phyloP scores from a whole-genome alignment of 2,888 invertebrate genomes.

The Spicauda simplicius region DNA sequence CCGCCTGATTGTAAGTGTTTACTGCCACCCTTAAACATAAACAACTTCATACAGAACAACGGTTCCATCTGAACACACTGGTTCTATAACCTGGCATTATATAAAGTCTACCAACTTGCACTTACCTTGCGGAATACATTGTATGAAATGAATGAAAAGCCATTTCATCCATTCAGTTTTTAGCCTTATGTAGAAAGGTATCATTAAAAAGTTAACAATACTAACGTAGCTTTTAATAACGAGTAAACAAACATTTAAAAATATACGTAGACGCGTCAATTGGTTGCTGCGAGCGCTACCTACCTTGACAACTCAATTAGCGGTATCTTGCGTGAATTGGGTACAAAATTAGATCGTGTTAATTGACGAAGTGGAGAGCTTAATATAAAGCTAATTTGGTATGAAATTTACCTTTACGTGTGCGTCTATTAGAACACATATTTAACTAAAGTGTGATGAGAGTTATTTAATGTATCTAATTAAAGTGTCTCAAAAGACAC shows the following conservation, averaged over 20 bases:
- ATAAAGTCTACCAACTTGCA: no score
- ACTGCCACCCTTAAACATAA: no score
- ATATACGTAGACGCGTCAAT: constrained; percentile 8
- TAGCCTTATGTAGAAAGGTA: not conserved
- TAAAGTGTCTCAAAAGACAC: no score
- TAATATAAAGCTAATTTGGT: constrained; percentile 71
- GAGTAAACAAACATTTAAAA: not conserved
- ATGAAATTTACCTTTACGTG: constrained; percentile 36
- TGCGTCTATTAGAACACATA: constrained; percentile 22
- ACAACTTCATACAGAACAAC: no score
- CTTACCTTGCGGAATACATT: no score
- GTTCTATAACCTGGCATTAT: no score
- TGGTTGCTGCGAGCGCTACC: constrained; percentile 40
- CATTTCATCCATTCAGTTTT: no score
- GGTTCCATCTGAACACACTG: no score
- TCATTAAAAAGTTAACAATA: not conserved
- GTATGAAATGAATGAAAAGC: no score
- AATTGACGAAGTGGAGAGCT: constrained; percentile 69
- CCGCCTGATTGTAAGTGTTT: no score
- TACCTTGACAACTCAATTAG: constrained; percentile 76
- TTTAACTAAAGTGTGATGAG: not conserved
- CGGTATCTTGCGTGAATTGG: constrained; percentile 67
- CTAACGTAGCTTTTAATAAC: not conserved
- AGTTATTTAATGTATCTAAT: constrained; percentile 4
- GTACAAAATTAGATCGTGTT: constrained; percentile 74